These are phyloP conservation scores for Thaleichthys pacificus DNA, from an alignment of 2,797 vertebrate genomes.

Conservation along the genomic window DNA sequence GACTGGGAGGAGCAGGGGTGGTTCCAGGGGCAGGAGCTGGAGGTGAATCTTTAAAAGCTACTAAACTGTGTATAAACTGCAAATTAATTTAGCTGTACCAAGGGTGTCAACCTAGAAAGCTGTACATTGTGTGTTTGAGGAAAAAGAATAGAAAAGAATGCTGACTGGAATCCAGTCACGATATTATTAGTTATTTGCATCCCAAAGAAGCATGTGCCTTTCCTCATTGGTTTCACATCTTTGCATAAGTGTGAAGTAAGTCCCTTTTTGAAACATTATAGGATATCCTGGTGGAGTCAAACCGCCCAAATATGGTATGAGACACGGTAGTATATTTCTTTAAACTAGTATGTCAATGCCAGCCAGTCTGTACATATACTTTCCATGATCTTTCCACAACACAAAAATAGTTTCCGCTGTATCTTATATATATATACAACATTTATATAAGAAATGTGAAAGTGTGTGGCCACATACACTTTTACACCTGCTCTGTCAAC, in stretches of 20 bases:
- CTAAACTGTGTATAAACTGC: not conserved
- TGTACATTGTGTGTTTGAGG: not conserved
- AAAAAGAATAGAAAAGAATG: too few species aligned
- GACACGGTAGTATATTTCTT: not conserved
- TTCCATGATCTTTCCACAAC: not conserved
- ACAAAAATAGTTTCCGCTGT: too few species aligned
- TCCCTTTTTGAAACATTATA: constrained; percentile 1
- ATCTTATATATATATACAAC: too few species aligned
- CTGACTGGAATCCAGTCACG: too few species aligned
- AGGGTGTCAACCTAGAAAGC: not conserved
- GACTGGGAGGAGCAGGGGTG: not conserved
- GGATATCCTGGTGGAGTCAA: constrained; percentile 54
- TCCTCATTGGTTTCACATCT: too few species aligned
- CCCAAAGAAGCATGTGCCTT: too few species aligned
- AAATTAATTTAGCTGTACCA: not conserved
- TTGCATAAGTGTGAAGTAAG: too few species aligned
- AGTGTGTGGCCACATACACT: not conserved
- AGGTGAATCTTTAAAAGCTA: not conserved
- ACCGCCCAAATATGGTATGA: constrained; percentile 57
- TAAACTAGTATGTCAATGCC: not conserved
- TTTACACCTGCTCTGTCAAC: not conserved
- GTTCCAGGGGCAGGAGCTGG: not conserved
- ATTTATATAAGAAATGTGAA: too few species aligned
- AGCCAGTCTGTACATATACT: not conserved
- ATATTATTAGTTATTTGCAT: too few species aligned